A percentile compares a stretch with the other conserved stretches of the same genome.
Conservation (phyloP, 2,113 vertebrate genomes). For the Empidonax alnorum region DNA sequence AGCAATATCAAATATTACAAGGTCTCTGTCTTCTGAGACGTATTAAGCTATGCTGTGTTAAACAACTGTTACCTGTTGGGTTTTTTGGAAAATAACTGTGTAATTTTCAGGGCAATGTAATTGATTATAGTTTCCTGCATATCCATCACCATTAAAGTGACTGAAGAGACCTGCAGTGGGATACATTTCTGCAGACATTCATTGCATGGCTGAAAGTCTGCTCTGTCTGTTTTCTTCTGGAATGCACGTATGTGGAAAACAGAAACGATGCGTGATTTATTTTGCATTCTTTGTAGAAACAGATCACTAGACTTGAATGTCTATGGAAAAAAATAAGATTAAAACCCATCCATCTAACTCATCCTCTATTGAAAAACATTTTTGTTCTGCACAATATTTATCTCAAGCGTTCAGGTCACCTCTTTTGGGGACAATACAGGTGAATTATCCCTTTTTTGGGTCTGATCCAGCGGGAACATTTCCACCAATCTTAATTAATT, state of each 20-base stretch:
- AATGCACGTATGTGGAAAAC: conserved; percentile 12
- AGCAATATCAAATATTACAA: conserved; percentile 24
- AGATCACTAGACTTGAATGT: conserved; percentile 28
- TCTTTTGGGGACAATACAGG: background rate
- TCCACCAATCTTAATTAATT: background rate
- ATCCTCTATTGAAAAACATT: background rate
- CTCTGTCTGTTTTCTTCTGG: conserved; percentile 35
- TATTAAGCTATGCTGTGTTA: conserved; percentile 50
- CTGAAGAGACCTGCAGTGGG: conserved; percentile 38
- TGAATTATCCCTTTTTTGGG: background rate
- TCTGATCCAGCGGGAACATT: background rate
- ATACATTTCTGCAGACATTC: conserved; percentile 46
- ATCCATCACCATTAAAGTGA: conserved; percentile 70
- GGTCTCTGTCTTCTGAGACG: conserved; percentile 34
- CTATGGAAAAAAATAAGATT: conserved; percentile 14
- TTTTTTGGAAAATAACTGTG: conserved; percentile 56
- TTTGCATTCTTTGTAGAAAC: conserved; percentile 36
- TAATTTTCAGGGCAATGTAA: conserved; percentile 66
- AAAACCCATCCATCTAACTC: conserved; percentile 32
- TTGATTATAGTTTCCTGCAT: conserved; percentile 59
- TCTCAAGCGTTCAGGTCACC: background rate
- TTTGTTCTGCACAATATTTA: background rate
- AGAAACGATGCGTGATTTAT: background rate
- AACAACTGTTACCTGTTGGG: conserved; percentile 47
- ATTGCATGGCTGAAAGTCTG: conserved; percentile 44